phyloP scores from a whole-genome alignment of 2,888 invertebrate species.

The Ditula angustiorana region DNA sequence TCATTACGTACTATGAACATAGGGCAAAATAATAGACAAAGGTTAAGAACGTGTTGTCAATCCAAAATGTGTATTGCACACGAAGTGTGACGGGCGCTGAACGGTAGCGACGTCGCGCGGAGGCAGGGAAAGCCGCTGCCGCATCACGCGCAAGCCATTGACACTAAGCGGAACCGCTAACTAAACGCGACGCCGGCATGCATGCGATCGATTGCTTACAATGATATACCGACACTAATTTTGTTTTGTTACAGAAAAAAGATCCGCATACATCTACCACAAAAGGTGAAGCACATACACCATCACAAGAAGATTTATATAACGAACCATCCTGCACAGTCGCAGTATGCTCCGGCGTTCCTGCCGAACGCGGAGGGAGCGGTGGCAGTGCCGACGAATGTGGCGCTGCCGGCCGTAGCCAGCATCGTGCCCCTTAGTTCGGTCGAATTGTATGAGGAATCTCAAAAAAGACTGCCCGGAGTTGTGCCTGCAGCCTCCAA shows the following conservation, averaged over 20 bases:
- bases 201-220: conserved; percentile 65
- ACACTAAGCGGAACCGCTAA: conserved; percentile 71
- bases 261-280: conserved; percentile 84
- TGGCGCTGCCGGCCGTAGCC: conserved; percentile 67
- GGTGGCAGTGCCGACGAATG: conserved; percentile 69
- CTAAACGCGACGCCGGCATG: conserved; percentile 49
- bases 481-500: conserved; percentile 66
- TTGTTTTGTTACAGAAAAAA: conserved; percentile 82
- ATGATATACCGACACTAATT: conserved; percentile 61
- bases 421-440: conserved; percentile 68
- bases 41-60: conserved; percentile 46
- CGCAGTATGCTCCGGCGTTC: conserved; percentile 79
- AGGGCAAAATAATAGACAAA: conserved; percentile 48
- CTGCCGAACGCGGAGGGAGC: conserved; percentile 75
- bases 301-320: conserved; percentile 84
- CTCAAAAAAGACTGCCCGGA: conserved; percentile 57
- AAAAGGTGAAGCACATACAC: conserved; percentile 84
- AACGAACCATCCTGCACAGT: conserved; percentile 77
- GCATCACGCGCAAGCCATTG: conserved; percentile 74
- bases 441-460: conserved; percentile 69
- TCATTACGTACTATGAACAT: conserved; percentile 44
- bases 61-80: conserved; percentile 55
- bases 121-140: conserved; percentile 73
- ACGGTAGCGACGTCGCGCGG: conserved; percentile 55
- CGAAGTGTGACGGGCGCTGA: conserved; percentile 59